Evolutionary conservation across 1,140 invertebrate species (phyloP).

Genomic region (Drosophila simulans): DNA sequence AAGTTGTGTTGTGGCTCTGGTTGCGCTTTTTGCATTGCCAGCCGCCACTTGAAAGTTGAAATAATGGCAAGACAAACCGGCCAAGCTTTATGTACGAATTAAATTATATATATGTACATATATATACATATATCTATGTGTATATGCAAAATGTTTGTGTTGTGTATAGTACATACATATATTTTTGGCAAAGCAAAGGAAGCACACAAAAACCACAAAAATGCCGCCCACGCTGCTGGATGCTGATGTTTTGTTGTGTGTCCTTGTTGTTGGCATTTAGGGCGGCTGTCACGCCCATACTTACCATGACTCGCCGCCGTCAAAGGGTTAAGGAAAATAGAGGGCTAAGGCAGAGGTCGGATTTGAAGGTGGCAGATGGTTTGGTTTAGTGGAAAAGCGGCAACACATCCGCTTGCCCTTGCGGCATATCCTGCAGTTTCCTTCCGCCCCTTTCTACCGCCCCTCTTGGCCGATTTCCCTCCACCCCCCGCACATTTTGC

Average conservation of each 20-base stretch:
- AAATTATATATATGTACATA: conserved; percentile 3
- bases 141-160: conserved; percentile 5
- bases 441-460: conserved; percentile 27
- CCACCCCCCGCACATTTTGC: background rate
- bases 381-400: conserved; percentile 34
- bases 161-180: background rate
- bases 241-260: conserved; percentile 30
- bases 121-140: too few species aligned
- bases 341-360: conserved; percentile 7
- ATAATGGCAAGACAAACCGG: conserved; percentile 28
- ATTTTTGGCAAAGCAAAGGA: conserved; percentile 29
- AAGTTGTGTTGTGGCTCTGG: conserved; percentile 9
- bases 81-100: conserved; percentile 1
- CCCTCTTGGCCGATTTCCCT: background rate
- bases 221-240: conserved; percentile 57
- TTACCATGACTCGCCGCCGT: conserved; percentile 48
- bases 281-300: conserved; percentile 47
- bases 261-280: conserved; percentile 28
- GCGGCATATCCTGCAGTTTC: conserved; percentile 73
- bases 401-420: conserved; percentile 80
- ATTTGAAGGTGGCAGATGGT: conserved; percentile 38
- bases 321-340: conserved; percentile 51
- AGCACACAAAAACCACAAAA: conserved; percentile 69
- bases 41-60: conserved; percentile 46
- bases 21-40: conserved; percentile 50